Base-by-base conservation (phyloP, 2,113 vertebrate species). In the Apteryx mantelli region DNA sequence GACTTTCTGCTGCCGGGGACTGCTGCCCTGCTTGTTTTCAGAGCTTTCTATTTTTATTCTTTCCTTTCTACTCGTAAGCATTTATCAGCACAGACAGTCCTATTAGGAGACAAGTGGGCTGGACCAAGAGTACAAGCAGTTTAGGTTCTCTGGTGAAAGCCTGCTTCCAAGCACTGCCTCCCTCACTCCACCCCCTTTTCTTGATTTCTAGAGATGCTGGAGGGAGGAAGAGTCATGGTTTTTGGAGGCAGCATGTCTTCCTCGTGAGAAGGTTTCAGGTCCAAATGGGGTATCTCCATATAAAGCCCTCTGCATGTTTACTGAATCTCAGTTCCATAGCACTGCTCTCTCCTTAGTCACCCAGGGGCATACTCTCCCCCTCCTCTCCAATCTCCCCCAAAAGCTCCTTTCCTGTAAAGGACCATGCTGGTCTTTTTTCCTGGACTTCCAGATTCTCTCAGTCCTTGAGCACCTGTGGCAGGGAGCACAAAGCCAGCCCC, bases 1-100 rank as follows among this genome's bases (percentile, higher is more conserved):
- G 1, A 0, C 0, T 28, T 40, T 48, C 38, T 93, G 61, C 74
- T 78, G 4, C 48, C 0, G 2, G 20, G 32, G 3, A 4, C 55
- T 76, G 63, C 32, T 86, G 40, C 42, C 22, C 46, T 55, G 26
- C 50, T 63, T 70, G 28, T 4, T 65, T 75, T 83, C 21, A 58
- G 44, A 44, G 11, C 22, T 55, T 85, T 30, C 52, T 68, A 16
- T 2, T 26, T 76, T 80, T 40, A 30, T 52, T 88, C 44, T 65
- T n/a, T 32, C 38, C 58, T 65, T 75, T 32, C 50, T 69, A n/a
- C 71, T 79, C 34, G 38, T 26, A 17, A 79, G 38, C 52, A 89
- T 38, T 68, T 53, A 69, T 24, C 66, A 76, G 21, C 28, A 52
- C 30, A 12, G 82, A 25, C 32, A 38, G 18, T 34, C 58, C 34